Conservation (phyloP, 2,888 invertebrate species). For the Nephrotoma appendiculata region DNA sequence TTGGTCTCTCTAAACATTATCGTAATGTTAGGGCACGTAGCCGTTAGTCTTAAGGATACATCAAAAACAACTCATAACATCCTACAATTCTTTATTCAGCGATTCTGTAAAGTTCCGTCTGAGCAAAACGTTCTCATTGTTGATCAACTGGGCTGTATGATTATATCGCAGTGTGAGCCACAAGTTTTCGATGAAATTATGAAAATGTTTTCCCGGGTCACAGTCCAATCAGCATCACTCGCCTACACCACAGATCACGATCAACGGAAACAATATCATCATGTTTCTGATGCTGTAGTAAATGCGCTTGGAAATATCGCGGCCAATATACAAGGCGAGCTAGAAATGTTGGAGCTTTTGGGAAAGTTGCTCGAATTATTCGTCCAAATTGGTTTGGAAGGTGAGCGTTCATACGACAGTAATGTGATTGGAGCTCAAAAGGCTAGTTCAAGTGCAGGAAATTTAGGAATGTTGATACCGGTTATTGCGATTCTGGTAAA, state of each 20-base stretch:
- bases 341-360: constrained; percentile 69
- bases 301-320: constrained; percentile 95
- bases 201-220: constrained; percentile 95
- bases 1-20: constrained; percentile 94
- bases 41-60: constrained; percentile 83
- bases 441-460: constrained; percentile 92
- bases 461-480: constrained; percentile 92
- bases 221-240: constrained; percentile 77
- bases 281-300: constrained; percentile 89
- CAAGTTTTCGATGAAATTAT: constrained; percentile 87
- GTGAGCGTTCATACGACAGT: constrained; percentile 79
- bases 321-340: constrained; percentile 79
- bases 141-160: constrained; percentile 95
- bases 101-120: constrained; percentile 85
- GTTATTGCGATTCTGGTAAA: constrained; percentile 83
- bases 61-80: constrained; percentile 91
- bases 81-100: constrained; percentile 91
- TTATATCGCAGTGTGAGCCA: constrained; percentile 81
- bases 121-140: constrained; percentile 88
- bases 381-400: constrained; percentile 94
- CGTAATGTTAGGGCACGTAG: constrained; percentile 93
- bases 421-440: constrained; percentile 65
- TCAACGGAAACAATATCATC: constrained; percentile 42
- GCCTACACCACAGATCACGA: constrained; percentile 49
- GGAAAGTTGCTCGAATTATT: constrained; percentile 87